phyloP scores from a whole-genome alignment of 2,888 invertebrate species.

The Leptinotarsa haldemani region DNA sequence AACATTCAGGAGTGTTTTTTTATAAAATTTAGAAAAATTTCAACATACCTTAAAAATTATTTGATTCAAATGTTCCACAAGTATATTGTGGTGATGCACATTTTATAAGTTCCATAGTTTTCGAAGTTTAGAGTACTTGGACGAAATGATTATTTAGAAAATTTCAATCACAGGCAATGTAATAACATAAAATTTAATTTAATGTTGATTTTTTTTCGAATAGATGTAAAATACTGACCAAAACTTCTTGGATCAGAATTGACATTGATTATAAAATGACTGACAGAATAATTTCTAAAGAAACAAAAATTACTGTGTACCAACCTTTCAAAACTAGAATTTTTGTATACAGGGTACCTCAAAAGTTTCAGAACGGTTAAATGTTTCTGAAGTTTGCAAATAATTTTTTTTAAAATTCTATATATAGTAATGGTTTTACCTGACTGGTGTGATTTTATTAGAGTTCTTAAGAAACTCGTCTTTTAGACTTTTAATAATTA shows the following conservation, averaged over 20 bases:
- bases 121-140: background rate
- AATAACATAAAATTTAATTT: background rate
- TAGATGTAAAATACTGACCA: slow-evolving; percentile 7
- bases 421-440: too few relatives aligned
- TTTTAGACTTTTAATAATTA: too few relatives aligned
- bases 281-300: background rate
- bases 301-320: background rate
- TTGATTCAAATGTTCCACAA: background rate
- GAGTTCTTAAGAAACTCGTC: too few relatives aligned
- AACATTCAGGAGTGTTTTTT: background rate
- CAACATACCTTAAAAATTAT: slow-evolving; percentile 1
- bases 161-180: background rate
- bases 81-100: background rate
- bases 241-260: slow-evolving; percentile 28
- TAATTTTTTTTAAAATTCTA: too few relatives aligned
- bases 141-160: background rate
- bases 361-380: too few relatives aligned
- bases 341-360: too few relatives aligned
- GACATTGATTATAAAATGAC: slow-evolving; percentile 24
- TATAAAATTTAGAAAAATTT: background rate
- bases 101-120: background rate
- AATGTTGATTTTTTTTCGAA: background rate
- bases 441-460: too few relatives aligned
- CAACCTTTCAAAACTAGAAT: background rate
- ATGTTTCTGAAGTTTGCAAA: too few relatives aligned